Conservation (phyloP, 2,113 vertebrate species). For the Microcebus lehilahytsara region DNA sequence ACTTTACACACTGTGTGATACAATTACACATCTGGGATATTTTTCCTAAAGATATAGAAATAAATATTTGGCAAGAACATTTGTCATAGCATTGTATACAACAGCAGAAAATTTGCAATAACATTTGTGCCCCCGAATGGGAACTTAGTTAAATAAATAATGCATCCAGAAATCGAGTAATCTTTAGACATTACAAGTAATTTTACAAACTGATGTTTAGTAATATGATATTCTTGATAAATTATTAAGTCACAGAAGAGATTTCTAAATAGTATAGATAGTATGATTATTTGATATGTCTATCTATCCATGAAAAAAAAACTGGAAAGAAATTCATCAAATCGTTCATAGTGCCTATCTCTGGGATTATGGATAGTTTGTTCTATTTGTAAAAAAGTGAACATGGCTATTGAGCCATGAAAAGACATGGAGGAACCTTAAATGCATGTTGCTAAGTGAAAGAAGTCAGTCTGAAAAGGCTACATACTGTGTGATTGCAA, state of each 20-base stretch:
- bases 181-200: background rate
- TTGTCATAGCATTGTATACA: background rate
- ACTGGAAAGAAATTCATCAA: background rate
- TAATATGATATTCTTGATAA: background rate
- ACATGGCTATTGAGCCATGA: background rate
- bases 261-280: background rate
- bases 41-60: background rate
- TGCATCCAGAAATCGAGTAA: background rate
- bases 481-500: background rate
- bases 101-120: background rate
- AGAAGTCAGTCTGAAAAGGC: background rate
- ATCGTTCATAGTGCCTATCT: background rate
- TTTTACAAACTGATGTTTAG: background rate
- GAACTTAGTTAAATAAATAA: background rate
- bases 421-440: background rate
- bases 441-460: background rate
- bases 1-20: background rate
- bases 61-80: background rate
- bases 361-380: background rate
- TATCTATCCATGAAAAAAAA: background rate
- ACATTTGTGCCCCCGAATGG: background rate
- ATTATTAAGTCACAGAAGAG: background rate
- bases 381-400: background rate
- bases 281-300: background rate
- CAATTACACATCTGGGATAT: background rate